Evolutionary conservation across 2,888 invertebrate genomes (phyloP).

Genomic region (Acrobasis suavella): DNA sequence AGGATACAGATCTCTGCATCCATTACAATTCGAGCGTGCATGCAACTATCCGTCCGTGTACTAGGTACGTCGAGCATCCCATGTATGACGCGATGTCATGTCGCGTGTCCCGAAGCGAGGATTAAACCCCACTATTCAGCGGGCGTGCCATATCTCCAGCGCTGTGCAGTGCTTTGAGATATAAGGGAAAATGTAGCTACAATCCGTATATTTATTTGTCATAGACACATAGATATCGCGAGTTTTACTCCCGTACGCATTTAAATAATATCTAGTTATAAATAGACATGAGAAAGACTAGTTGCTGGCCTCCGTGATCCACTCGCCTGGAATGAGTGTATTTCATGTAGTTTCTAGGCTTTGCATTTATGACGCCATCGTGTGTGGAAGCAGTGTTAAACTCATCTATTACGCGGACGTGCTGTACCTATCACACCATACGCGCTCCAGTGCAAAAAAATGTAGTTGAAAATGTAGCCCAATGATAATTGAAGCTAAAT

Average conservation of each 20-base stretch:
- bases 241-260: background rate
- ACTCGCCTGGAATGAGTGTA: too few species aligned
- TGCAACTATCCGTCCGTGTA: too few species aligned
- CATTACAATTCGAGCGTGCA: too few species aligned
- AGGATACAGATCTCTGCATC: too few species aligned
- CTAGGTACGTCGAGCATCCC: too few species aligned
- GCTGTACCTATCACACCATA: slow-evolving; percentile 51
- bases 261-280: background rate
- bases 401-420: slow-evolving; percentile 49
- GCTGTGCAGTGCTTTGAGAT: background rate
- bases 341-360: too few species aligned
- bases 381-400: slow-evolving; percentile 29
- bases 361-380: slow-evolving; percentile 11
- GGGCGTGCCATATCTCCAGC: slow-evolving; percentile 51
- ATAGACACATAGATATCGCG: too few species aligned
- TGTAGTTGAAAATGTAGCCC: background rate
- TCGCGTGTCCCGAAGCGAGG: too few species aligned
- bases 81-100: too few species aligned
- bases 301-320: too few species aligned
- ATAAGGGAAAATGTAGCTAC: slow-evolving; percentile 6
- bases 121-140: slow-evolving; percentile 42
- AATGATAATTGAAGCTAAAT: background rate
- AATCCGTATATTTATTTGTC: too few species aligned
- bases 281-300: too few species aligned
- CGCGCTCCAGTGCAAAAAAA: background rate